A percentile compares a stretch with the other conserved stretches of the same genome.
These are phyloP conservation scores for Chaetorhynchus papuensis DNA, from an alignment of 2,113 vertebrate species.

Conservation along the genomic window DNA sequence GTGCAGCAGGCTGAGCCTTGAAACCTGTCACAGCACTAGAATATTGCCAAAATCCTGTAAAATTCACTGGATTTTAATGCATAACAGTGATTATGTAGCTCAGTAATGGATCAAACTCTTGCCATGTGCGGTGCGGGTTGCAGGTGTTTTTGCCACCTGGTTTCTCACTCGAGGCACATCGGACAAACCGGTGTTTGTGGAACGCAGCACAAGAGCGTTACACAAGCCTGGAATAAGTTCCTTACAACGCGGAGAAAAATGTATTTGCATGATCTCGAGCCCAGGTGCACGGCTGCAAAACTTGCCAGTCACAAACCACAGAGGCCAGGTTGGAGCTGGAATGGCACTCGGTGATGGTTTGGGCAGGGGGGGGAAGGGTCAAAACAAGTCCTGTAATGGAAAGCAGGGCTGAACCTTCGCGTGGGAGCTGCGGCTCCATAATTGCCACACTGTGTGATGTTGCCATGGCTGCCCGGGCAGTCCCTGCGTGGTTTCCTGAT, in stretches of 20 bases:
- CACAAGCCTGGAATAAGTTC: background rate
- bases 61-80: background rate
- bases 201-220: rapidly evolving
- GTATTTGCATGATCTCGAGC: background rate
- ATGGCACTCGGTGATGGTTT: background rate
- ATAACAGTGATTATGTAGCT: background rate
- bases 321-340: background rate
- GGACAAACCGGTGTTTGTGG: background rate
- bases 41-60: background rate
- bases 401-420: background rate
- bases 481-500: slow-evolving; percentile 32
- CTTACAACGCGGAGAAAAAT: background rate
- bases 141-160: background rate
- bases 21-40: background rate
- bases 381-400: background rate
- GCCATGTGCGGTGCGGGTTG: rapidly evolving
- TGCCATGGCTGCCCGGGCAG: slow-evolving; percentile 53
- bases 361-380: background rate
- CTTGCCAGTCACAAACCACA: background rate
- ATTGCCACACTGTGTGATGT: slow-evolving; percentile 46
- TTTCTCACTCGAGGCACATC: background rate
- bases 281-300: background rate
- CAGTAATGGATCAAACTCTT: rapidly evolving
- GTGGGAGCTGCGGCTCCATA: slow-evolving; percentile 6
- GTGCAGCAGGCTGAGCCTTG: background rate